These are phyloP conservation scores for Aphidius ervi DNA, from an alignment of 1,140 invertebrate species.

Conservation along the genomic window DNA sequence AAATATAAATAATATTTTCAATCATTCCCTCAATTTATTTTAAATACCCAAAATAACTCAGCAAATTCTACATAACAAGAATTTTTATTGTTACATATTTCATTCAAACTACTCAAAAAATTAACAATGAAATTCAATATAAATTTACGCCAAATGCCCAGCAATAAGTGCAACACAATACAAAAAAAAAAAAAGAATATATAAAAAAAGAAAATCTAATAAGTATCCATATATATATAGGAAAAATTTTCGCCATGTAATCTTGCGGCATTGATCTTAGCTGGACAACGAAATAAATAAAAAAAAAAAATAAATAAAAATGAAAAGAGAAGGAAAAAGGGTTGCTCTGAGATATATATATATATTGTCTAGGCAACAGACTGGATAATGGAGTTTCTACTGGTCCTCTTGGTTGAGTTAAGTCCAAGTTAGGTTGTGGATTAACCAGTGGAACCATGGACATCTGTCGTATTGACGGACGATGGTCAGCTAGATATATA, in stretches of 20 bases:
- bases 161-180: constrained; percentile 4
- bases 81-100: too few species aligned
- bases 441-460: constrained; percentile 40
- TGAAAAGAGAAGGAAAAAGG: constrained; percentile 30
- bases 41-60: too few species aligned
- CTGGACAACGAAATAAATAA: too few species aligned
- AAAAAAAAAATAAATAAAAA: neutral
- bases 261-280: constrained; percentile 51
- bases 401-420: constrained; percentile 44
- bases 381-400: constrained; percentile 41
- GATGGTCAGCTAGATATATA: constrained; percentile 40
- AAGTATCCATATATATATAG: constrained; percentile 13
- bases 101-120: too few species aligned
- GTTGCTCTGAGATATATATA: constrained; percentile 35
- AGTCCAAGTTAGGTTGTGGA: constrained; percentile 44
- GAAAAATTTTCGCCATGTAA: constrained; percentile 50
- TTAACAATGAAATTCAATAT: too few species aligned
- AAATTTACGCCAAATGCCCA: too few species aligned
- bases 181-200: constrained; percentile 29
- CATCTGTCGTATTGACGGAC: constrained; percentile 51
- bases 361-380: constrained; percentile 13
- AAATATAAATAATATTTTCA: too few species aligned
- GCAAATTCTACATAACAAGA: too few species aligned
- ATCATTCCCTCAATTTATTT: too few species aligned
- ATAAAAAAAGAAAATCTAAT: constrained; percentile 4